These are phyloP conservation scores for Drosophila ustulata DNA, from an alignment of 2,888 invertebrate species.

Conservation along the genomic window DNA sequence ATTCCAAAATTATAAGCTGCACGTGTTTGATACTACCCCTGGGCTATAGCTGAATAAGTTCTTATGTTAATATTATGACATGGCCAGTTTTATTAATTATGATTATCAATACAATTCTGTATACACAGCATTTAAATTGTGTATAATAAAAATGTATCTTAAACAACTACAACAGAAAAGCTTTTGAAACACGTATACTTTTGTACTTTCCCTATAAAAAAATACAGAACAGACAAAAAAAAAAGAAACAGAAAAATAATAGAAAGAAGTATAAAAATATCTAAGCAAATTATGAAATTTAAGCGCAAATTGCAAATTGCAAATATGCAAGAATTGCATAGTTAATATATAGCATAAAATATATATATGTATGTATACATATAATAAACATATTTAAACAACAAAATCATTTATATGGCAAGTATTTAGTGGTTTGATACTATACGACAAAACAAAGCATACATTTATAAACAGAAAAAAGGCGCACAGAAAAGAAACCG, in stretches of 20 bases:
- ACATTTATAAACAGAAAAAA: slow-evolving; percentile 28
- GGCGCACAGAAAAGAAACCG: slow-evolving; percentile 43
- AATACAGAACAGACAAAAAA: slow-evolving; percentile 32
- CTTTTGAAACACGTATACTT: slow-evolving; percentile 76
- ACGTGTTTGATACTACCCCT: slow-evolving; percentile 9
- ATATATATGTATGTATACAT: slow-evolving; percentile 63
- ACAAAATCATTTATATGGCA: slow-evolving; percentile 66
- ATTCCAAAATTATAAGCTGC: slow-evolving; percentile 32
- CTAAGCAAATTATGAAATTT: slow-evolving; percentile 47
- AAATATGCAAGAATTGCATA: slow-evolving; percentile 61
- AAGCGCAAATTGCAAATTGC: slow-evolving; percentile 68
- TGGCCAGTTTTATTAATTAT: slow-evolving; percentile 32
- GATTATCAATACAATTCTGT: slow-evolving; percentile 20
- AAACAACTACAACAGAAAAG: slow-evolving; percentile 58
- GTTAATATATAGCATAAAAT: slow-evolving; percentile 71
- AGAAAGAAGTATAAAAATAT: slow-evolving; percentile 37
- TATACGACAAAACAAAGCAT: slow-evolving; percentile 25
- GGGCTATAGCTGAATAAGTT: slow-evolving; percentile 9
- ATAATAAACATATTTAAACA: slow-evolving; percentile 74
- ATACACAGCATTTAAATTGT: slow-evolving; percentile 23
- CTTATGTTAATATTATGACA: slow-evolving; percentile 6
- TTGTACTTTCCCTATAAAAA: slow-evolving; percentile 77
- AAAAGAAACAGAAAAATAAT: slow-evolving; percentile 32
- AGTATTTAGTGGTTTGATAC: slow-evolving; percentile 74
- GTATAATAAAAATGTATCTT: slow-evolving; percentile 47